Evolutionary conservation across 2,888 invertebrate species (phyloP).

Genomic region (Entomobrya multifasciata): DNA sequence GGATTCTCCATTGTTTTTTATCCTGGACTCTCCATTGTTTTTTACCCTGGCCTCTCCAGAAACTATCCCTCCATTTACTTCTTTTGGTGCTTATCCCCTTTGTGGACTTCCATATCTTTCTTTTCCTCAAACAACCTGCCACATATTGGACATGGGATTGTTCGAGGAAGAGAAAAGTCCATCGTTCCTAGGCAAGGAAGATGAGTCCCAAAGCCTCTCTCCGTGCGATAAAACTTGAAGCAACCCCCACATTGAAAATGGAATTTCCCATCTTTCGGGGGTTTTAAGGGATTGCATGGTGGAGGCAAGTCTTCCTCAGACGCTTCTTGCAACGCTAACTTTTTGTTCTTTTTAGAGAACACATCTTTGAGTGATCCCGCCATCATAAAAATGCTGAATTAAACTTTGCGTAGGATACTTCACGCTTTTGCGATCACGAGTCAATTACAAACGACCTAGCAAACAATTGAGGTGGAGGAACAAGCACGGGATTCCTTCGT

Average conservation of each 20-base stretch:
- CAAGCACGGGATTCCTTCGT: background rate
- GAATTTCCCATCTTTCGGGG: background rate
- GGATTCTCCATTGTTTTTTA: no score
- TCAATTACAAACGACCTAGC: background rate
- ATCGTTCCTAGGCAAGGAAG: background rate
- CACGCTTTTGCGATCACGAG: no score
- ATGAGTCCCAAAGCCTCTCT: background rate
- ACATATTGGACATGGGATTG: background rate
- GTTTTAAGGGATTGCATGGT: background rate
- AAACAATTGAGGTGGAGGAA: background rate
- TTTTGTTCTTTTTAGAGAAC: background rate
- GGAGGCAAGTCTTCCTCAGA: background rate
- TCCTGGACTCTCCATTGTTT: background rate
- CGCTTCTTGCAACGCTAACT: background rate
- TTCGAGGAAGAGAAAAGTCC: background rate
- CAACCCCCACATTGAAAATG: constrained; percentile 2
- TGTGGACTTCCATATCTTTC: background rate
- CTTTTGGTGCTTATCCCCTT: background rate
- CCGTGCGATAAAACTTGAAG: background rate
- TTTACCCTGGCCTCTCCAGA: background rate
- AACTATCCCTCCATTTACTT: background rate
- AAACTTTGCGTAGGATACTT: no score
- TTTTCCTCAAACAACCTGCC: background rate
- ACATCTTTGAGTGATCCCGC: background rate
- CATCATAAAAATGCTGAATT: background rate